Base-by-base conservation (phyloP, 2,113 vertebrate genomes). In the Dicentrarchus labrax region DNA sequence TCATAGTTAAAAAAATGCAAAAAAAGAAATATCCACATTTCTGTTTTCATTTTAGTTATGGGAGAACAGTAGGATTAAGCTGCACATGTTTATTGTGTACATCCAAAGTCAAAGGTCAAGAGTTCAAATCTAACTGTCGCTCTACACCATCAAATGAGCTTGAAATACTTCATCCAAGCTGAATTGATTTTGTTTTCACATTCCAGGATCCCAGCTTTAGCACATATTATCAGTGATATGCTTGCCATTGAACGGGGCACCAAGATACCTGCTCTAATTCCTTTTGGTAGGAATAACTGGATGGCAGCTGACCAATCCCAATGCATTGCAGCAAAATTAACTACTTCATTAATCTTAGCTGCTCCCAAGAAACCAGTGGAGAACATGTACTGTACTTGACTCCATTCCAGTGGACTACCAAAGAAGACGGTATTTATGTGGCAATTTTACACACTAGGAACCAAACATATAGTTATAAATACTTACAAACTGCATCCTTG, bases 261-360 rank as follows among this genome's bases (percentile, higher is more conserved):
- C 12, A 6, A 61, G 48, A 70, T 65, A 68, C 60, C 47, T n/a
- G 39, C 45, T 21, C 22, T 48, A 41, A 62, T 76, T 81, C 59
- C 43, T 65, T 59, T 45, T 53, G 51, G 45, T 41, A 21, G 45
- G 16, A 68, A 71, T 86, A 78, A 73, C 56, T 72, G 61, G 53
- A 82, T 82, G 62, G 38, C 45, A 41, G 45, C 51, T 72, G 72
- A 82, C 78, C 78, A 86, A 72, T 67, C 84, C 68, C 77, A 67
- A 66, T 82, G 72, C 78, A 62, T 72, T 72, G 78, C 78, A 72
- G 72, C 50, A 50, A 72, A 82, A 82, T 72, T 61, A 86, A 74
- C 54, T 79, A 67, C 74, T 74, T 62, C 59, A 83, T 86, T 83
- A 83, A 79, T 65, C 76, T 76, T 45, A 79, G 71, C 64, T 65